Evolutionary conservation across 2,797 vertebrate species (phyloP).

Genomic region (Gobio occitaniae): DNA sequence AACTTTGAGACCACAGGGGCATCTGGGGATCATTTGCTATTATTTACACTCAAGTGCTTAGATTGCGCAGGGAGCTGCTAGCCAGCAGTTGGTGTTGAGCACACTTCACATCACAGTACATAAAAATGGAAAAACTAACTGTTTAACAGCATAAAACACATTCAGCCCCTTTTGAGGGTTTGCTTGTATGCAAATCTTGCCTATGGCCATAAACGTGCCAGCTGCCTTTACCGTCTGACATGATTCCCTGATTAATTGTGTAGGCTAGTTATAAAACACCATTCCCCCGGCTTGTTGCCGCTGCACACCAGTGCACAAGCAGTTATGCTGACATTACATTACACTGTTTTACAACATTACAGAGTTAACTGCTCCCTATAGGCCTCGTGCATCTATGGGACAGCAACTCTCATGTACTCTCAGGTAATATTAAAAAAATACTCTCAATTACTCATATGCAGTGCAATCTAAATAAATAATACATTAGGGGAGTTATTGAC

Average conservation of each 20-base stretch:
- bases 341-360: slow-evolving; percentile 22
- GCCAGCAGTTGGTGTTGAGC: neutral
- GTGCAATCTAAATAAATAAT: slow-evolving; percentile 5
- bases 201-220: slow-evolving; percentile 33
- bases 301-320: slow-evolving; percentile 24
- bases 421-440: too few relatives aligned
- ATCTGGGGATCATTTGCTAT: neutral
- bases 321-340: slow-evolving; percentile 3
- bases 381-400: neutral
- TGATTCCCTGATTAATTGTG: slow-evolving; percentile 53
- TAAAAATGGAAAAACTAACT: slow-evolving; percentile 2
- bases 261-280: slow-evolving; percentile 44
- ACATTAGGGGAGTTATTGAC: neutral
- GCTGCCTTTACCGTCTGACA: slow-evolving; percentile 44
- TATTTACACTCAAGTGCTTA: neutral
- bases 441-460: neutral
- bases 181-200: slow-evolving; percentile 55
- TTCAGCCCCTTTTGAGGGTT: slow-evolving; percentile 14
- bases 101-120: slow-evolving; percentile 9
- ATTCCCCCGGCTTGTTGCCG: slow-evolving; percentile 25
- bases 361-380: neutral
- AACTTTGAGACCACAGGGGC: slow-evolving; percentile 2
- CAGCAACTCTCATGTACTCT: neutral
- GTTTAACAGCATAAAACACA: slow-evolving; percentile 4
- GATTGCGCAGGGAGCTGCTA: neutral